Conservation (phyloP, 2,888 invertebrate species). For the Congeria kusceri region DNA sequence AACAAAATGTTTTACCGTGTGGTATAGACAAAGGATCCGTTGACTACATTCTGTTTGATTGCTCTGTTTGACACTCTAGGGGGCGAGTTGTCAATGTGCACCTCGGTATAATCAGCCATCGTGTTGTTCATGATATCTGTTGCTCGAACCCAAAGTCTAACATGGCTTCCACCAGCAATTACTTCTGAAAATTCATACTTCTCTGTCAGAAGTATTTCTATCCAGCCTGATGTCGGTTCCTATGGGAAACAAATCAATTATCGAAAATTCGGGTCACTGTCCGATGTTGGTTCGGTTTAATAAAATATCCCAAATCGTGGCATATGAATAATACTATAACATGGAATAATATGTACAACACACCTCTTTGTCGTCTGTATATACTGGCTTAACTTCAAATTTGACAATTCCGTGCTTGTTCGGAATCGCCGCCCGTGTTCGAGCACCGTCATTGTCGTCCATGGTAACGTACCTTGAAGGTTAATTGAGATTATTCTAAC, state of each 20-base stretch:
- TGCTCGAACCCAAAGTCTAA: conserved; percentile 42
- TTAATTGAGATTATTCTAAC: background rate
- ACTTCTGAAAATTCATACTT: conserved; percentile 9
- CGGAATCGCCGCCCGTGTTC: conserved; percentile 53
- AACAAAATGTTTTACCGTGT: background rate
- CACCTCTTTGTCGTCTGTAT: conserved; percentile 31
- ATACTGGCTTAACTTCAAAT: conserved; percentile 43
- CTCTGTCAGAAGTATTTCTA: conserved; percentile 6
- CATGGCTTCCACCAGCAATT: conserved; percentile 20
- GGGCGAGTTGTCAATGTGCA: conserved; percentile 29
- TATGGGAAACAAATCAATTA: background rate
- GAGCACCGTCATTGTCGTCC: conserved; percentile 61
- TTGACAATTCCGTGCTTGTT: conserved; percentile 65
- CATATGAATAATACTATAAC: no score
- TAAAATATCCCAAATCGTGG: no score
- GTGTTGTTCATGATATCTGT: conserved; percentile 42
- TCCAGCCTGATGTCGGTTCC: conserved; percentile 18
- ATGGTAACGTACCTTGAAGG: conserved; percentile 12
- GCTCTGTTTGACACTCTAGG: background rate
- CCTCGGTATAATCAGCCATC: conserved; percentile 27
- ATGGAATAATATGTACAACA: background rate
- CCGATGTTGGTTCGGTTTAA: no score
- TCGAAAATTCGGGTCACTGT: no score
- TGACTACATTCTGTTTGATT: background rate
- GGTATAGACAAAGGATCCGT: conserved; percentile 20